Conservation (phyloP, 2,113 vertebrate genomes). For the Hiodon tergisus region DNA sequence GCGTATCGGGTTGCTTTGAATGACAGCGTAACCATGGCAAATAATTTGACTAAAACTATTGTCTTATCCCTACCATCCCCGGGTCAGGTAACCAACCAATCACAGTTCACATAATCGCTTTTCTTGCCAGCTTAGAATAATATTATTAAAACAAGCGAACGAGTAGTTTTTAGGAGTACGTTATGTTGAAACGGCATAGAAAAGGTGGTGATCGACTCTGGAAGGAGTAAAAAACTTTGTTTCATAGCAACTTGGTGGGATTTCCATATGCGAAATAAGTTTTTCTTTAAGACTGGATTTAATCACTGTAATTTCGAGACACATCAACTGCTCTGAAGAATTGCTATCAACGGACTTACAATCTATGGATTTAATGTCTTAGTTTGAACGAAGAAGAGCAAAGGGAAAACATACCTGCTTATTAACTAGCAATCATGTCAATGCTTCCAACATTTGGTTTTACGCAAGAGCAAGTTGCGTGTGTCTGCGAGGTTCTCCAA, state of each 20-base stretch:
- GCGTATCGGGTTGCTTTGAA: conserved; percentile 91
- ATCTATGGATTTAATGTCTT: conserved; percentile 44
- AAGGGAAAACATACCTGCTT: conserved; percentile 37
- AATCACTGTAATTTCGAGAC: conserved; percentile 32
- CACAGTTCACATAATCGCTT: conserved; percentile 89
- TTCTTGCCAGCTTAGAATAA: conserved; percentile 98
- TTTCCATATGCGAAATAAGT: conserved; percentile 45
- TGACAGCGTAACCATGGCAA: conserved; percentile 99
- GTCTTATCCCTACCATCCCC: conserved; percentile 93
- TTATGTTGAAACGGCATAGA: conserved; percentile 65
- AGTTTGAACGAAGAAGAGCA: conserved; percentile 39
- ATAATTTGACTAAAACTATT: conserved; percentile 99
- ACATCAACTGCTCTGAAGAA: conserved; percentile 30
- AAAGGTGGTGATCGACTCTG: conserved; percentile 59
- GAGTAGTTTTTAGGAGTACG: conserved; percentile 62
- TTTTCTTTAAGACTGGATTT: conserved; percentile 45
- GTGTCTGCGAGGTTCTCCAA: conserved; percentile 85
- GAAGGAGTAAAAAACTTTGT: conserved; percentile 55
- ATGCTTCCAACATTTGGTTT: conserved; percentile 91
- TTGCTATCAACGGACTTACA: conserved; percentile 49
- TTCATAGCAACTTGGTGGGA: conserved; percentile 50
- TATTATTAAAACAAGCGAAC: conserved; percentile 88
- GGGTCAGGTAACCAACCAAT: conserved; percentile 99
- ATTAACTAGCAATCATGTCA: conserved; percentile 70
- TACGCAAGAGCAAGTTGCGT: conserved; percentile 89